Evolutionary conservation across 2,888 invertebrate species (phyloP), one percentile per base, ranked within the genome.

Genomic region (Arctia plantaginis): DNA sequence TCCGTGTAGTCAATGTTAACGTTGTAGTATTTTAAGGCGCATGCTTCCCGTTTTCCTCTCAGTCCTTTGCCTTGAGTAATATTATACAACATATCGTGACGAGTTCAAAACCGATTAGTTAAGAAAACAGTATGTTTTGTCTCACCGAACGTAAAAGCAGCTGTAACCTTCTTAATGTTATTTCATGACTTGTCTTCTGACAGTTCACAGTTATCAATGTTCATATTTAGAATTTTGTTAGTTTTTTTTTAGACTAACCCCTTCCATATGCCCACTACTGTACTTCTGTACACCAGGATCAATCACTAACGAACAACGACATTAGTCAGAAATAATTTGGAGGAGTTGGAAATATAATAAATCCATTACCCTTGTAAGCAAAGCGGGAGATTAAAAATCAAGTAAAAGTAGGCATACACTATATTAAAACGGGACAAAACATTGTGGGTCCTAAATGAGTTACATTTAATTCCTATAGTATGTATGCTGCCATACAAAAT

Each of bases 61-160:
- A 30, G 27, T 30, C 30, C 13, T 59, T 27, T 27, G 59, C 30
- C 23, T 23, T 10, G 23, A 23, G 35, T 18, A 35, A 23, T 65
- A 66, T 33, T 33, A 64, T 15, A 30, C 13, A 30, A 15, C 18
- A 33, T 15, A 33, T 51, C 23, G 33, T 15, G 33, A 23, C n/a
- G 33, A 23, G 13, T n/a, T n/a, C 33, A 12, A 41, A 62, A 20
- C 20, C 62, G 62, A 62, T 62, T 64, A 35, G 47, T 33, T 71
- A 71, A 23, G 39, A 30, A 47, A 71, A 71, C 71, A 71, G n/a
- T 71, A 64, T 71, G 71, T n/a, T 44, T 33, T 23, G 64, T 71
- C n/a, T 71, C 44, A 47, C 33, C 18, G 7, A 44, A 47, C 23
- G 27, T 23, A 18, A 47, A n/a, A 68, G 15, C 67, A 47, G 15